A percentile compares a stretch with the other conserved stretches of the same genome.
Conservation (phyloP, 2,888 invertebrate species). For the Acleris holmiana region DNA sequence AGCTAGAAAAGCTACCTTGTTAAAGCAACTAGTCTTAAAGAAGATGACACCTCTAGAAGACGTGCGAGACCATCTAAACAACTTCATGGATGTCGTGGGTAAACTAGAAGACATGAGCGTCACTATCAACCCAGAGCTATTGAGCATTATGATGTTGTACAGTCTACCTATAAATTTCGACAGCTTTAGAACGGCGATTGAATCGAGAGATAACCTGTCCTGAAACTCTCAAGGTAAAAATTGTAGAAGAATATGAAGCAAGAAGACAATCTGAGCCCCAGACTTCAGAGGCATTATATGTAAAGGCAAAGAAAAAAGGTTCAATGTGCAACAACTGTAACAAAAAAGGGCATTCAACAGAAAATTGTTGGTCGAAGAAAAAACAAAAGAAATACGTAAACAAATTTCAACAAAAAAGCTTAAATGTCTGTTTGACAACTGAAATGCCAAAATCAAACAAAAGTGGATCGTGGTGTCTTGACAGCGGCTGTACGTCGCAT, state of each 20-base stretch:
- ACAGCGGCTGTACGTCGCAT: slow-evolving; percentile 37
- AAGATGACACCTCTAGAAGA: slow-evolving; percentile 52
- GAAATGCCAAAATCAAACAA: not conserved
- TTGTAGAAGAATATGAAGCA: too few species aligned
- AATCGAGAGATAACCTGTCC: slow-evolving; percentile 53
- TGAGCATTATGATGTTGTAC: slow-evolving; percentile 53
- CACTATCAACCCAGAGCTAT: slow-evolving; percentile 48
- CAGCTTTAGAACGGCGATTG: slow-evolving; percentile 55
- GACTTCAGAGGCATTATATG: slow-evolving; percentile 7
- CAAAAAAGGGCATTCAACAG: slow-evolving; percentile 17
- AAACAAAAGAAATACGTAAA: slow-evolving; percentile 3
- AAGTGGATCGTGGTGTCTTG: slow-evolving; percentile 3
- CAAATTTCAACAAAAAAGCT: not conserved
- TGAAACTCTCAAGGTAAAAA: slow-evolving; percentile 37
- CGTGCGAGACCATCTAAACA: slow-evolving; percentile 51
- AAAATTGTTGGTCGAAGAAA: slow-evolving; percentile 15
- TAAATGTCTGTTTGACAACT: not conserved
- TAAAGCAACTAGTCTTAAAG: slow-evolving; percentile 55
- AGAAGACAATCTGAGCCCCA: not conserved
- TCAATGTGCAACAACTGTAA: slow-evolving; percentile 17
- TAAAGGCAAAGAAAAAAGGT: slow-evolving; percentile 1
- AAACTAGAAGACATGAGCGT: slow-evolving; percentile 54
- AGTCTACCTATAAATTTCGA: slow-evolving; percentile 52
- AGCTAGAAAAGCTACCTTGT: slow-evolving; percentile 50
- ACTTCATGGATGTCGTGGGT: slow-evolving; percentile 55